Base-by-base conservation (phyloP, 1,140 invertebrate genomes). In the Stegodyphus dumicola region DNA sequence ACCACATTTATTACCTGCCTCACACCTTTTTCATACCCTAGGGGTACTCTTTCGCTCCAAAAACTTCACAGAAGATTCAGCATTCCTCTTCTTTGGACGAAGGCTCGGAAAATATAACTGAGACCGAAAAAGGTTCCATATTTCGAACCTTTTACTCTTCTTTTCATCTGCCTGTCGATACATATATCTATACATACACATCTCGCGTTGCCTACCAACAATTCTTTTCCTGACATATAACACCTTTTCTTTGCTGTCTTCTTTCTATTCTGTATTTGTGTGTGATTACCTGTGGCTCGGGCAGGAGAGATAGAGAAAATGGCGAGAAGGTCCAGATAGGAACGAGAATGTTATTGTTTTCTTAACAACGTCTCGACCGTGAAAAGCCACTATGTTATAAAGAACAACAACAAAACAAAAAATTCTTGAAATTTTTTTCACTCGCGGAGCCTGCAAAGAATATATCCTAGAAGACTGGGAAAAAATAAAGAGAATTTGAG, bases 1-100 rank as follows among this genome's bases (percentile, higher is more conserved):
- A 66, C 71, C 71, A 66, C 80, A 73, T 83, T 80, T 83, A 83
- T 83, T 83, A 71, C 80, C 77, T 56, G 52, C 67, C 51, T 80
- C 52, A 18, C 77, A 66, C 71, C 69, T 73, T 70, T 18, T 73
- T 73, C 17, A 18, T 7, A 60, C 56, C 76, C 60, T 33, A 13
- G n/a, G 76, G 76, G 76, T 77, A 73, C 51, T 73, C 64, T 83
- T 74, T 75, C 71, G 66, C 60, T 66, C 80, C 33, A 83, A 75
- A 17, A 83, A 83, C 64, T 56, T 66, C 52, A 83, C 70, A 83
- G 33, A 33, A 33, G 33, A 33, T 33, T 33, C 33, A 33, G 33
- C 33, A 33, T 33, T 33, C 33, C 33, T 33, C 33, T 33, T 33
- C 33, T 33, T 33, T 33, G 33, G 33, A 33, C 33, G 33, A 33